Conservation (phyloP, 2,797 vertebrate genomes). For the Acanthopagrus latus region DNA sequence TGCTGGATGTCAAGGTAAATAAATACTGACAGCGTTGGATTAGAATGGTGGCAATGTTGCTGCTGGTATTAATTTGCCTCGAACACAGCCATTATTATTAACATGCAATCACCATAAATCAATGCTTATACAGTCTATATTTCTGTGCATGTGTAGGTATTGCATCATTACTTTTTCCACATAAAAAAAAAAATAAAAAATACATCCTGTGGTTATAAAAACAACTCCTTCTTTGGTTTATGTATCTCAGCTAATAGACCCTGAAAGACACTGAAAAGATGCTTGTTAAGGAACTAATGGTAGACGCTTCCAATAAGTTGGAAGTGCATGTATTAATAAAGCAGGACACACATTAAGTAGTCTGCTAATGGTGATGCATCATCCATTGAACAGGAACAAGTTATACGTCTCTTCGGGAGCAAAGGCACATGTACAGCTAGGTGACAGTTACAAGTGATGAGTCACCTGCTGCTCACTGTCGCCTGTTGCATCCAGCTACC, state of each 20-base stretch:
- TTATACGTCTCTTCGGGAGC: background rate
- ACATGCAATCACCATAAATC: conserved; percentile 2
- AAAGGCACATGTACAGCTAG: background rate
- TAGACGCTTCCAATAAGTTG: background rate
- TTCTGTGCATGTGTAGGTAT: background rate
- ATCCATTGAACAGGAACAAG: background rate
- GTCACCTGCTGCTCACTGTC: conserved; percentile 10
- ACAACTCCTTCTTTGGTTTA: background rate
- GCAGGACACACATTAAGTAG: background rate
- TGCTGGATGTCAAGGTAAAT: conserved; percentile 7
- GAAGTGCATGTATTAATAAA: conserved; percentile 5
- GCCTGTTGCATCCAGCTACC: conserved; percentile 2
- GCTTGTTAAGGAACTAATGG: background rate
- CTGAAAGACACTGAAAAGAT: background rate
- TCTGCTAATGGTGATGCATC: conserved; percentile 4
- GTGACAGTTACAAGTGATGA: conserved; percentile 18
- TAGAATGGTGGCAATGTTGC: conserved; percentile 10
- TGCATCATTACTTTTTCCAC: conserved; percentile 3
- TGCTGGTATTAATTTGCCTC: conserved; percentile 14
- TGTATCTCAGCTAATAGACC: background rate
- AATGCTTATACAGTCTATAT: background rate
- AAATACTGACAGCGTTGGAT: conserved; percentile 21
- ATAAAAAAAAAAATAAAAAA: too few species aligned
- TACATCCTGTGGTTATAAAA: background rate
- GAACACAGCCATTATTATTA: background rate